Percentiles rank a stretch among this genome's conserved stretches.
Conservation (phyloP, 2,888 invertebrate genomes). For the Archaeoteleia sp. region DNA sequence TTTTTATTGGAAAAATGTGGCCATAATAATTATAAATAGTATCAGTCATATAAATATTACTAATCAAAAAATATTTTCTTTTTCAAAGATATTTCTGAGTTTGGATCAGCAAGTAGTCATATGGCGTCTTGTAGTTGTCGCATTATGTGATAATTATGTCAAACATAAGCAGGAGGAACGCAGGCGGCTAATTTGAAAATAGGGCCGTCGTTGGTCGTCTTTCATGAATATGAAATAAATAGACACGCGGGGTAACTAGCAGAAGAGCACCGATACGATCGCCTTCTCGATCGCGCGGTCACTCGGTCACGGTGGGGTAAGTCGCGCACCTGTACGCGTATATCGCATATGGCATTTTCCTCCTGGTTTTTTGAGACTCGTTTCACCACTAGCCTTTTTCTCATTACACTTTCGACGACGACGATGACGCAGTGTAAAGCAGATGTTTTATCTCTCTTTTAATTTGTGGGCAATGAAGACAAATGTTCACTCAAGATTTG, state of each 20-base stretch:
- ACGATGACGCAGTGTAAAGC: not conserved
- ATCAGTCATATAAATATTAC: no score
- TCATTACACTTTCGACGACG: slow-evolving; percentile 27
- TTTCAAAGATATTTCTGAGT: no score
- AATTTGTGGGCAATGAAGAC: no score
- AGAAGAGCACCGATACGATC: slow-evolving; percentile 32
- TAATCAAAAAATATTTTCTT: no score
- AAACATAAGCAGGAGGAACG: slow-evolving; percentile 9
- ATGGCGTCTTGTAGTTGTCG: slow-evolving; percentile 17
- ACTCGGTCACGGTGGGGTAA: slow-evolving; percentile 73
- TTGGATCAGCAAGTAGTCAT: no score
- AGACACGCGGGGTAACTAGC: slow-evolving; percentile 29
- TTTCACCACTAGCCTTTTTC: slow-evolving; percentile 39
- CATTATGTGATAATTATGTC: slow-evolving; percentile 31
- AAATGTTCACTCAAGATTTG: no score
- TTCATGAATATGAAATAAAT: slow-evolving; percentile 49
- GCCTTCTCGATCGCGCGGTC: slow-evolving; percentile 33
- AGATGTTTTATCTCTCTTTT: no score
- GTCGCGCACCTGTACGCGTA: slow-evolving; percentile 68
- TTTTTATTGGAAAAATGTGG: no score
- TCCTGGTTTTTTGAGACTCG: slow-evolving; percentile 42
- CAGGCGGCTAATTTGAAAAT: slow-evolving; percentile 10
- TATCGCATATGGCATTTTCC: slow-evolving; percentile 52
- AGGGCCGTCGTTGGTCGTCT: slow-evolving; percentile 7
- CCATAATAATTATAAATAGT: no score